phyloP scores from a whole-genome alignment of 1,140 invertebrate genomes.

The Diorhabda carinulata region DNA sequence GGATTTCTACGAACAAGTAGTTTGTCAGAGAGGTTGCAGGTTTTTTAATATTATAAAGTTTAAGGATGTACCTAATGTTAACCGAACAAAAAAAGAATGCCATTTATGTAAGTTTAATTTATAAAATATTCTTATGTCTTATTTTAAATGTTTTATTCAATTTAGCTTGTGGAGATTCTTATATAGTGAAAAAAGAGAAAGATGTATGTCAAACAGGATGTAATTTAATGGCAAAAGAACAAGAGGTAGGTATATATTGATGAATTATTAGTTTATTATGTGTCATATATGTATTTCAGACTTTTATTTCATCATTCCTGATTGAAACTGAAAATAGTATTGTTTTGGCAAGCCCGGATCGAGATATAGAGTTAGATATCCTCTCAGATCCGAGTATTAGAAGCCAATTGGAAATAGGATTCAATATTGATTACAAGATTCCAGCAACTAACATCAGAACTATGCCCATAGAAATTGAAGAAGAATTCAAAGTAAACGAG shows the following conservation, averaged over 20 bases:
- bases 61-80: conserved; percentile 29
- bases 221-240: conserved; percentile 31
- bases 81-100: conserved; percentile 30
- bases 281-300: conserved; percentile 5
- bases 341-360: conserved; percentile 32
- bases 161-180: conserved; percentile 37
- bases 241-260: conserved; percentile 18
- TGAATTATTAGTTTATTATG: background rate
- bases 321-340: conserved; percentile 28
- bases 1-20: conserved; percentile 29
- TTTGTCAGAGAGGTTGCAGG: conserved; percentile 35
- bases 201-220: conserved; percentile 32
- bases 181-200: conserved; percentile 25
- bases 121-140: background rate
- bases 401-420: conserved; percentile 35
- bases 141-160: conserved; percentile 9
- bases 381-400: conserved; percentile 35
- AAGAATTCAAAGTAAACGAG: conserved; percentile 20
- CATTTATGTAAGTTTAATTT: conserved; percentile 28
- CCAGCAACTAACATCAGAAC: conserved; percentile 38
- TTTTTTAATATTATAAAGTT: conserved; percentile 35
- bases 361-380: conserved; percentile 35
- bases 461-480: conserved; percentile 36
- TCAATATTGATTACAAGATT: conserved; percentile 39
- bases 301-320: conserved; percentile 28